phyloP scores from a whole-genome alignment of 2,113 vertebrate species.

The Pachypanchax playfairii region DNA sequence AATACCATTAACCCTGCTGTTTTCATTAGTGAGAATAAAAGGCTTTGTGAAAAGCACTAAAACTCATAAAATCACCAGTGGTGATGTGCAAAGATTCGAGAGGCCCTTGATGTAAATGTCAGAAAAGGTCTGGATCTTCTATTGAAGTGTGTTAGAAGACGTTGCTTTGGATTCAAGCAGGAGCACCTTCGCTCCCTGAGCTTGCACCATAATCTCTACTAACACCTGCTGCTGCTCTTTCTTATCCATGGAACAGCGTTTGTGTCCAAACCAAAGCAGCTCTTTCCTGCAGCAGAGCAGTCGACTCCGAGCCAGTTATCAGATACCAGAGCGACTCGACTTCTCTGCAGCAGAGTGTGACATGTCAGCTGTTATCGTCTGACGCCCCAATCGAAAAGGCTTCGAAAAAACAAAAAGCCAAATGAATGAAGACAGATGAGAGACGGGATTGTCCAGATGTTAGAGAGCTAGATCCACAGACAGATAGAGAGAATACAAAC shows the following conservation, averaged over 20 bases:
- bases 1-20: slow-evolving; percentile 60
- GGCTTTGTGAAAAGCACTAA: slow-evolving; percentile 55
- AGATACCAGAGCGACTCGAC: slow-evolving; percentile 11
- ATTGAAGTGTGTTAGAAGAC: slow-evolving; percentile 34
- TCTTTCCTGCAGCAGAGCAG: slow-evolving; percentile 25
- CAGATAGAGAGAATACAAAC: slow-evolving; percentile 33
- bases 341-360: slow-evolving; percentile 1
- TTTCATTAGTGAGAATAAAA: slow-evolving; percentile 74
- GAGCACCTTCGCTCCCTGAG: slow-evolving; percentile 29
- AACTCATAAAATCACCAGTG: slow-evolving; percentile 62
- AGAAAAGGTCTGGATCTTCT: slow-evolving; percentile 52
- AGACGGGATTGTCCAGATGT: slow-evolving; percentile 43
- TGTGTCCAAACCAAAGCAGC: slow-evolving; percentile 58
- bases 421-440: slow-evolving; percentile 24
- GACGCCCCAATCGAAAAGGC: slow-evolving; percentile 48
- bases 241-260: slow-evolving; percentile 57
- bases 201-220: slow-evolving; percentile 51
- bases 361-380: slow-evolving; percentile 46
- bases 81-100: slow-evolving; percentile 25
- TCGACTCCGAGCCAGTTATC: slow-evolving; percentile 41
- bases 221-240: slow-evolving; percentile 63
- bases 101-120: slow-evolving; percentile 66
- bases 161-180: slow-evolving; percentile 69
- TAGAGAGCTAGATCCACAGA: slow-evolving; percentile 28
- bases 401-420: slow-evolving; percentile 28